Conservation (phyloP, 2,888 invertebrate genomes). For the Amblyjoppa fuscipennis region DNA sequence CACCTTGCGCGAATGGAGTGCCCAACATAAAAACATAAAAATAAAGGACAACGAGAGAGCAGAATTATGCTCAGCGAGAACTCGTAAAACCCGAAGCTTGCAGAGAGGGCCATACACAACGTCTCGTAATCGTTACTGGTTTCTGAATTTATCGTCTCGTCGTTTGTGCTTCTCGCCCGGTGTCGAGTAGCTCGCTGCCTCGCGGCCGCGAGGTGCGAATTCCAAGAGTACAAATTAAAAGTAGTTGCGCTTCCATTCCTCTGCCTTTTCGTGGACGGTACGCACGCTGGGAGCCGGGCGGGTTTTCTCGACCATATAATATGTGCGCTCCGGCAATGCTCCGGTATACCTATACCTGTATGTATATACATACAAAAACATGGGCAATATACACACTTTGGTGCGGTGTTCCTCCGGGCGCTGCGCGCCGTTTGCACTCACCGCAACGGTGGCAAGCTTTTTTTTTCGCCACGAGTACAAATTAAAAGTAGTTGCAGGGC, state of each 20-base stretch:
- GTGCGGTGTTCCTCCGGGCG: conserved; percentile 38
- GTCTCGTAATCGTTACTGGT: conserved; percentile 59
- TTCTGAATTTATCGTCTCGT: conserved; percentile 60
- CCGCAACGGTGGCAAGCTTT: conserved; percentile 50
- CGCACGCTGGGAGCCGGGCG: conserved; percentile 15
- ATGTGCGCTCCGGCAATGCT: conserved; percentile 9
- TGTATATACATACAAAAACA: background rate
- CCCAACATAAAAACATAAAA: conserved; percentile 2
- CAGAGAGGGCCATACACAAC: conserved; percentile 3
- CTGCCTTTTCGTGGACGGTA: conserved; percentile 23
- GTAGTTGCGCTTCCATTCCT: conserved; percentile 54
- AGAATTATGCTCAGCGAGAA: conserved; percentile 43
- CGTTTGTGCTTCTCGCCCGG: conserved; percentile 19
- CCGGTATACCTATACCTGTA: conserved; percentile 6
- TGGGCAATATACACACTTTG: conserved; percentile 36
- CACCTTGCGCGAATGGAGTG: too few species aligned
- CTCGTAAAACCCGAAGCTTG: conserved; percentile 37
- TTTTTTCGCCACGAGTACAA: conserved; percentile 56
- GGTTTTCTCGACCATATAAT: conserved; percentile 49
- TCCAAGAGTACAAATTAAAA: conserved; percentile 66
- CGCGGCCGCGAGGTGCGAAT: conserved; percentile 46
- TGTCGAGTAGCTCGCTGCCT: conserved; percentile 31
- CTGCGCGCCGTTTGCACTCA: conserved; percentile 60
- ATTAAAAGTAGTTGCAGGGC: conserved; percentile 64
- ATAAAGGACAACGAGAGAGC: conserved; percentile 32